phyloP scores from a whole-genome alignment of 2,797 vertebrate species.

The Arremon brunneinucha region DNA sequence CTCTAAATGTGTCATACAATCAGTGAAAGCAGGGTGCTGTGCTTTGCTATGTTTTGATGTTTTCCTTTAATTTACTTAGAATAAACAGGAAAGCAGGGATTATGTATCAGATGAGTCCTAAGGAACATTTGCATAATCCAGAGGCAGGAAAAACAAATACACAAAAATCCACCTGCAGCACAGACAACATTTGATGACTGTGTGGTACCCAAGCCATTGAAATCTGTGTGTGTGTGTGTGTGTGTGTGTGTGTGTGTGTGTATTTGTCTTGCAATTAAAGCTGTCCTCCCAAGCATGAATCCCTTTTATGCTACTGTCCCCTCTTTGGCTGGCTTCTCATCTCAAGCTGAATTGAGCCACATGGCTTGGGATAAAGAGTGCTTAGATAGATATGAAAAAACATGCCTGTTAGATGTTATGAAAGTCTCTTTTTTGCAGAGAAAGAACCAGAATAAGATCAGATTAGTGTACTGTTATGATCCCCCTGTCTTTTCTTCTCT shows the following conservation, averaged over 20 bases:
- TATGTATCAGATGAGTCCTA: neutral
- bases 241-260: neutral
- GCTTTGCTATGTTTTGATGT: neutral
- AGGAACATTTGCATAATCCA: neutral
- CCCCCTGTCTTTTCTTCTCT: neutral
- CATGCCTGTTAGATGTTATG: neutral
- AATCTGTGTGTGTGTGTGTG: neutral
- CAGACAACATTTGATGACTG: neutral
- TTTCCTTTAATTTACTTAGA: neutral
- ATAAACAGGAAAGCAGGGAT: neutral
- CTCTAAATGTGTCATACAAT: neutral
- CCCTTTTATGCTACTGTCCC: neutral
- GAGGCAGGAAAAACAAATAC: neutral
- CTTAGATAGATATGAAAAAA: neutral
- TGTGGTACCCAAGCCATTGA: neutral
- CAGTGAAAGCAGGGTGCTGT: neutral
- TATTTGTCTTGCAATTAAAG: neutral
- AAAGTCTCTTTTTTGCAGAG: neutral
- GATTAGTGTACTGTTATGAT: conserved; percentile 31
- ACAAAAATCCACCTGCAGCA: neutral
- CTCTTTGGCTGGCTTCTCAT: neutral
- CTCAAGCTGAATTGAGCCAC: neutral
- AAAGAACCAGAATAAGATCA: conserved; percentile 8
- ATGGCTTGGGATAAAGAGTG: neutral
- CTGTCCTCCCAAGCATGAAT: neutral